Conservation (phyloP, 2,888 invertebrate species). For the Fragum whitleyi region DNA sequence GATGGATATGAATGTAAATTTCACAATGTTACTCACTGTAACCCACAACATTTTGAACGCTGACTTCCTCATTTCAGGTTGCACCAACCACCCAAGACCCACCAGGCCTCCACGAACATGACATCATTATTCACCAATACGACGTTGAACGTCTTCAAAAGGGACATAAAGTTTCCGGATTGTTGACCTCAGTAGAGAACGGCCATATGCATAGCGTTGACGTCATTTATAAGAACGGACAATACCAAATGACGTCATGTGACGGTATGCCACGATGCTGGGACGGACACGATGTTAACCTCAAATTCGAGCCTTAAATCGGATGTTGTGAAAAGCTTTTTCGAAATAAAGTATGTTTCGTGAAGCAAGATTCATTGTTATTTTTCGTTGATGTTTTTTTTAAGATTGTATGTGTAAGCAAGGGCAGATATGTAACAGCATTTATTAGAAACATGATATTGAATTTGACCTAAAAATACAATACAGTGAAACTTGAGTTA, state of each 20-base stretch:
- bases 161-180: conserved; percentile 52
- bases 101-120: conserved; percentile 67
- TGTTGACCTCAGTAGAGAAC: conserved; percentile 60
- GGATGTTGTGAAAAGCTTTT: neutral
- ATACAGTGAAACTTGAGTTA: too few relatives aligned
- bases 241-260: conserved; percentile 62
- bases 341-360: neutral
- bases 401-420: too few relatives aligned
- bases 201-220: conserved; percentile 68
- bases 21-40: too few relatives aligned
- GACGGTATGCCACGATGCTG: conserved; percentile 67
- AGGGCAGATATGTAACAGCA: too few relatives aligned
- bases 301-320: conserved; percentile 19
- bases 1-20: too few relatives aligned
- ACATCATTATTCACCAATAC: conserved; percentile 53
- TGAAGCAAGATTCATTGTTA: too few relatives aligned
- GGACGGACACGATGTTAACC: conserved; percentile 67
- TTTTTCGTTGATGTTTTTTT: too few relatives aligned
- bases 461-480: too few relatives aligned
- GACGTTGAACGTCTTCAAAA: conserved; percentile 59
- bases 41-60: too few relatives aligned
- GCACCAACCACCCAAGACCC: conserved; percentile 62
- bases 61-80: conserved; percentile 36
- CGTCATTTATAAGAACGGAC: conserved; percentile 37
- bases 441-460: too few relatives aligned